Evolutionary conservation across 1,140 invertebrate genomes (phyloP).

Genomic region (Calliphora vicina): DNA sequence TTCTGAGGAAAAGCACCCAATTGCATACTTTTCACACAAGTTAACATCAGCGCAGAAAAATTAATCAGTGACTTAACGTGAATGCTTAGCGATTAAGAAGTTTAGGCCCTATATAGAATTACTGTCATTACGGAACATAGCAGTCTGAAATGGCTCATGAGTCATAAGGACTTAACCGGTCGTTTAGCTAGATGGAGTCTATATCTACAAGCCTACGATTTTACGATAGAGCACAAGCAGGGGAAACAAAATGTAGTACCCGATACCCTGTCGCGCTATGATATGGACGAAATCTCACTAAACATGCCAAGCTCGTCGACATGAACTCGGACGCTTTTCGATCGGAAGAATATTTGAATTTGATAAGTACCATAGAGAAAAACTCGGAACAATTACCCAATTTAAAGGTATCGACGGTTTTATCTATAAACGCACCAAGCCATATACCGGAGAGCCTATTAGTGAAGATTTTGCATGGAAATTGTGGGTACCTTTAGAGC

Average conservation of each 20-base stretch:
- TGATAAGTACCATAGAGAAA: too few species aligned
- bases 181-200: not conserved
- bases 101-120: not conserved
- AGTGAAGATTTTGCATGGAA: not conserved
- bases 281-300: not conserved
- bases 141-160: too few species aligned
- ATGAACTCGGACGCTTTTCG: too few species aligned
- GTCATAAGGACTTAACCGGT: too few species aligned
- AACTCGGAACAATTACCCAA: not conserved
- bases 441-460: not conserved
- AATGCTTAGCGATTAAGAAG: not conserved
- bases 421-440: not conserved
- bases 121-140: too few species aligned
- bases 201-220: not conserved
- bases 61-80: not conserved
- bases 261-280: not conserved
- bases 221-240: not conserved
- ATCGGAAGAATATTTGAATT: too few species aligned
- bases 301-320: too few species aligned
- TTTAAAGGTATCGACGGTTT: not conserved
- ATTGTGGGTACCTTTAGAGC: not conserved
- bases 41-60: not conserved
- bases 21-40: constrained; percentile 17
- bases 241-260: not conserved
- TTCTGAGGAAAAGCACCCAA: not conserved